Base-by-base conservation (phyloP, 2,113 vertebrate species). In the Labrus mixtus region DNA sequence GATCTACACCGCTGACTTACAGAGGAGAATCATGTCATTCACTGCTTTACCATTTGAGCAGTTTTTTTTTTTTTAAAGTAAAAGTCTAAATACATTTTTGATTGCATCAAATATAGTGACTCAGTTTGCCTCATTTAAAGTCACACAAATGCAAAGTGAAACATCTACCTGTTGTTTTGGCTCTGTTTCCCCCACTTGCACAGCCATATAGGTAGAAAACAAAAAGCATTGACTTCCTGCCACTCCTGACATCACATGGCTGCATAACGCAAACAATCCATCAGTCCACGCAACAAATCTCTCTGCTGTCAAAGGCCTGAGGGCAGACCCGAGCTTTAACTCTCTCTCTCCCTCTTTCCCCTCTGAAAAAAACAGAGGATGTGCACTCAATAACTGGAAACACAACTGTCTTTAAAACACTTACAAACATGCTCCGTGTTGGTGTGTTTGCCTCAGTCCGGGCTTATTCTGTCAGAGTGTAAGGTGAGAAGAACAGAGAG, bases 401-500 rank as follows among this genome's bases (percentile, higher is more conserved):
- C 20, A n/a, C 45, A 37, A 53, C 62, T 20, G 63, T 13, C 62
- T 72, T 65, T 9, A 65, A 64, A 72, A 80, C 33, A 69, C 58
- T 72, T 56, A 17, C 50, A 9, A n/a, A 63, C 60, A 68, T 64
- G 36, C 36, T 33, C 15, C 10, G 9, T 62, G 65, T 36, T 69
- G 50, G 37, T 50, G 66, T 43, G n/a, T n/a, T 48, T 17, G 25
- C 61, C 66, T 75, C 54, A 8, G 61, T 48, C 53, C 23, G 68
- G 62, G 36, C 68, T 68, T 74, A 64, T 46, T 66, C 79, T 79
- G 76, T 53, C 39, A 29, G 48, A 76, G 54, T 78, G 83, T 77
- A 82, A 82, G 64, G 70, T 81, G 86, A 87, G 86, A 82, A 57
- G 48, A 81, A 68, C 86, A 77, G n/a, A 76, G 48, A 17, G 55